Base-by-base conservation (phyloP, 1,140 invertebrate genomes). In the Laodelphax striatellus region DNA sequence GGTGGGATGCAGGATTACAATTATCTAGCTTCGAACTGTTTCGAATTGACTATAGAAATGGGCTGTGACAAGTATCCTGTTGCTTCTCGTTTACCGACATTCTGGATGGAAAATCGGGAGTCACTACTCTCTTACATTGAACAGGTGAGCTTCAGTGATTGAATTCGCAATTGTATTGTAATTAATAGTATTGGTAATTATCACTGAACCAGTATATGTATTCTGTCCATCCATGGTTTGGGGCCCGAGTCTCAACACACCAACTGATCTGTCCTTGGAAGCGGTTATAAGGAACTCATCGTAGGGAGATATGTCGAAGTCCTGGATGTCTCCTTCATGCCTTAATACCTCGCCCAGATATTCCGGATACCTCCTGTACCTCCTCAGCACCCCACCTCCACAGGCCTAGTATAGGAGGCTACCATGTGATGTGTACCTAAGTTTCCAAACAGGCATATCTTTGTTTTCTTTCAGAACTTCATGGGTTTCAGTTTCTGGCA, bases 1-100 rank as follows among this genome's bases (percentile, higher is more conserved):
- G 90, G 94, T 0, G 95, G 96, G 10, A 98, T 99, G 96, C 97
- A 99, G 74, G 97, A 99, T 72, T 99, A 91, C 84, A 98, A 97
- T 76, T 99, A 99, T 70, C 64, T 96, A 0, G 77, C 89, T 61
- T 87, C 92, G 14, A 97, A 93, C 67, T 92, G 89, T 67, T 89
- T 97, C 77, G 96, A 98, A 72, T 78, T 98, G 0, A 98, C 96
- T 0, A 70, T 99, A 9, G 97, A 99, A 74, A 74, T 98, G 54
- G 90, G 95, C 21, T 99, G 97, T 72, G 82, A 80, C 63, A 99
- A 99, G 75, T 98, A 85, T 70, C 96, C 96, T 0, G 72, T 72
- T 19, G 81, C 82, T 3, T 73, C 73, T 5, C 81, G 94, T 62
- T 70, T 99, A 14, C 80, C 84, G 0, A 73, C 75, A 1, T 94